Evolutionary conservation across 1,140 invertebrate genomes (phyloP).

Genomic region (Brachionus angularis): DNA sequence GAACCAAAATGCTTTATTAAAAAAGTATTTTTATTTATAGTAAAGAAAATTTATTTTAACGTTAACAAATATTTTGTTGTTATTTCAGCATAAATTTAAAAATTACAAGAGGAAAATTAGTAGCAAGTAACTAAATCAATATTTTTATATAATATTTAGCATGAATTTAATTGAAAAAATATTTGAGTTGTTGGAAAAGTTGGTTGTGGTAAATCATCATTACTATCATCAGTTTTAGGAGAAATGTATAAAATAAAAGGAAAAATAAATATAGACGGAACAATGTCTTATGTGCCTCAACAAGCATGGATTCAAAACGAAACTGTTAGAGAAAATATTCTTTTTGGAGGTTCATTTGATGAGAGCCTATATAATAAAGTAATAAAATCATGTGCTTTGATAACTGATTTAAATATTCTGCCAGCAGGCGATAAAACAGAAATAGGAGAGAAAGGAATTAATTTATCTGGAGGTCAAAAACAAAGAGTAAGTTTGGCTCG

Average conservation of each 20-base stretch:
- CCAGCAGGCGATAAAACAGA: slow-evolving; percentile 45
- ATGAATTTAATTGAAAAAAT: background rate
- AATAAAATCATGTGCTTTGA: slow-evolving; percentile 54
- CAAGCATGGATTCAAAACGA: slow-evolving; percentile 67
- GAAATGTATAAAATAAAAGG: slow-evolving; percentile 77
- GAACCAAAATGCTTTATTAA: background rate
- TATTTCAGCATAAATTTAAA: background rate
- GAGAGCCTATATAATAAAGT: slow-evolving; percentile 60
- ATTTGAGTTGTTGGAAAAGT: slow-evolving; percentile 77
- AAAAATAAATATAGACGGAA: slow-evolving; percentile 71
- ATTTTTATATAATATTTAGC: background rate
- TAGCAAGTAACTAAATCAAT: slow-evolving; percentile 4
- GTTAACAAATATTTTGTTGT: background rate
- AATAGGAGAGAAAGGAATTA: slow-evolving; percentile 49
- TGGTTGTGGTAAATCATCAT: slow-evolving; percentile 81
- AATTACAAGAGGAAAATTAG: background rate
- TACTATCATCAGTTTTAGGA: slow-evolving; percentile 78
- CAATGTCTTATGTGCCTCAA: slow-evolving; percentile 69
- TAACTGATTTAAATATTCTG: slow-evolving; percentile 48
- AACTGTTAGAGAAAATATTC: slow-evolving; percentile 67
- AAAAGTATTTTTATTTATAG: slow-evolving; percentile 14
- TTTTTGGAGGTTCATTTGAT: slow-evolving; percentile 63
- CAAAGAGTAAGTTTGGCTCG: slow-evolving; percentile 50
- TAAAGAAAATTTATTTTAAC: background rate
- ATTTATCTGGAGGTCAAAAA: slow-evolving; percentile 55